A percentile compares a stretch with the other conserved stretches of the same genome.
These are phyloP conservation scores for Pseudomyrmex gracilis DNA, from an alignment of 1,140 invertebrate species.

Conservation along the genomic window DNA sequence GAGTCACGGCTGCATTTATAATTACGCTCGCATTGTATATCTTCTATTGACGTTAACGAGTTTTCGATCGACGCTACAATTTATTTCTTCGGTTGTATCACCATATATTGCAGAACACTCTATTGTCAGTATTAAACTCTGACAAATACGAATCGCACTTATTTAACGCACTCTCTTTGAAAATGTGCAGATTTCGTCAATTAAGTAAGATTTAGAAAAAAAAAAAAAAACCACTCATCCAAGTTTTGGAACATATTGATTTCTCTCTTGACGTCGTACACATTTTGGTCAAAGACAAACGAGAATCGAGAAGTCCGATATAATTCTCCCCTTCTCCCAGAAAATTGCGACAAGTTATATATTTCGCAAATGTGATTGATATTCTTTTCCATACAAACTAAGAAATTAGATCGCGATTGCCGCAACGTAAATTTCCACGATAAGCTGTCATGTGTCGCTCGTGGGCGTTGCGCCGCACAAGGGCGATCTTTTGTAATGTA, in stretches of 20 bases:
- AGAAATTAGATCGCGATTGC: neutral
- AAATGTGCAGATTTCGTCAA: neutral
- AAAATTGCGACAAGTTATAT: neutral
- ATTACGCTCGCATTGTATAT: constrained; percentile 25
- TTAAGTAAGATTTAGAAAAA: no score
- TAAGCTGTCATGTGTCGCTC: constrained; percentile 16
- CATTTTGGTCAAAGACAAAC: no score
- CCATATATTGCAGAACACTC: neutral
- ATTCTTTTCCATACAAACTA: neutral
- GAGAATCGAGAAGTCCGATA: no score
- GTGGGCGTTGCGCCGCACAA: constrained; percentile 12
- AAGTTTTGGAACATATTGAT: neutral
- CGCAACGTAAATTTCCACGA: constrained; percentile 30
- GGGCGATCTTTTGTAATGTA: constrained; percentile 27
- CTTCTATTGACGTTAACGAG: neutral
- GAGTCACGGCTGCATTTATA: constrained; percentile 31
- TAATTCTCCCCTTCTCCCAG: no score
- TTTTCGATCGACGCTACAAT: neutral
- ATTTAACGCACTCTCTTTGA: neutral
- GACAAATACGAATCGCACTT: neutral
- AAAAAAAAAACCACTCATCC: neutral
- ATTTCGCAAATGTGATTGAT: neutral
- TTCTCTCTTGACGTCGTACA: no score
- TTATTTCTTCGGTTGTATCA: neutral
- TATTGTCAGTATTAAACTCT: neutral